Evolutionary conservation across 92 coral and sea anemone species (phyloP).

Genomic region (Pocillopora meandrina): DNA sequence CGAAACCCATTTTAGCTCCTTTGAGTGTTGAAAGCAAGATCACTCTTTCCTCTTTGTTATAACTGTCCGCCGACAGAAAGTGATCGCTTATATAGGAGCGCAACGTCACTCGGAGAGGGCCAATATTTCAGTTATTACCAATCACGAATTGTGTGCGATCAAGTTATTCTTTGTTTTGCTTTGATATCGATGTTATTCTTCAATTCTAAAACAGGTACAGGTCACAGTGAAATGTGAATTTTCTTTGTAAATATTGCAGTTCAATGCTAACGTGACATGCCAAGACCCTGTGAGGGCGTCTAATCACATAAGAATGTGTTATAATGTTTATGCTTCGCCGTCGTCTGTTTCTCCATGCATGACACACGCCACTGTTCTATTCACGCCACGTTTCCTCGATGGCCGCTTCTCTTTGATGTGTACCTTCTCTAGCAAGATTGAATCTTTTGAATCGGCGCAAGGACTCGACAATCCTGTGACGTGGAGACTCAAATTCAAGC

Average conservation of each 20-base stretch:
- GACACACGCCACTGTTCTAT: background rate
- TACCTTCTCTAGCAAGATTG: background rate
- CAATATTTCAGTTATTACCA: conserved; percentile 8
- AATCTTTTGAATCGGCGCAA: background rate
- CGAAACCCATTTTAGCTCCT: conserved; percentile 73
- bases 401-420: background rate
- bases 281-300: background rate
- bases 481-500: no score
- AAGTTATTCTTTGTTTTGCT: conserved; percentile 3
- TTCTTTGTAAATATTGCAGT: background rate
- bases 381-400: background rate
- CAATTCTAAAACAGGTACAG: conserved; percentile 4
- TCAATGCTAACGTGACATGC: conserved; percentile 24
- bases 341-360: background rate
- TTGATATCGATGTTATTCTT: background rate
- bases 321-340: background rate
- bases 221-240: background rate
- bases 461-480: background rate
- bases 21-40: conserved; percentile 15
- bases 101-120: conserved; percentile 15
- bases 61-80: background rate
- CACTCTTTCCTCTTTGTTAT: conserved; percentile 12
- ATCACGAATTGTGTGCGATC: conserved; percentile 14
- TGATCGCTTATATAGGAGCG: background rate
- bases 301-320: conserved; percentile 9